Evolutionary conservation across 1,140 invertebrate species (phyloP).

Genomic region (Hylaeus anthracinus): DNA sequence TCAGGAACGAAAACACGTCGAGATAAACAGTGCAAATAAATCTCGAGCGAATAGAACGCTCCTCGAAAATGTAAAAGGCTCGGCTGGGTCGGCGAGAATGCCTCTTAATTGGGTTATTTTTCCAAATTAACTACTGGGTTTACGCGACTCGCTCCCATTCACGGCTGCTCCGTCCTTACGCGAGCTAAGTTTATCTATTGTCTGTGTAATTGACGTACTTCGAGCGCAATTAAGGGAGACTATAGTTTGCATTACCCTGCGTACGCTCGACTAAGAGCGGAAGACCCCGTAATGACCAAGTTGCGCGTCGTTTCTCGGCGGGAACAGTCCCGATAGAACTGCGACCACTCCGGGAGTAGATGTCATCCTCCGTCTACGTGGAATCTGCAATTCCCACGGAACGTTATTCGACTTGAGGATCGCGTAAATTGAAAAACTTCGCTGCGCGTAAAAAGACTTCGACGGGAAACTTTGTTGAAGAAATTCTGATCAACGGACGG

Average conservation of each 20-base stretch:
- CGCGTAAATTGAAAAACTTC: conserved; percentile 10
- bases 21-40: conserved; percentile 16
- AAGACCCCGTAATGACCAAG: conserved; percentile 35
- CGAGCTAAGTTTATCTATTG: conserved; percentile 14
- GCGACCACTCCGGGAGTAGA: neutral
- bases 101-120: conserved; percentile 17
- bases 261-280: conserved; percentile 9
- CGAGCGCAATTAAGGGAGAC: conserved; percentile 28
- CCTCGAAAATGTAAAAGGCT: neutral
- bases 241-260: conserved; percentile 21
- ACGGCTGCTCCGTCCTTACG: neutral
- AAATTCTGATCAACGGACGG: neutral
- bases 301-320: conserved; percentile 18
- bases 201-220: conserved; percentile 37
- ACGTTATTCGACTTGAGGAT: neutral
- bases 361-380: neutral
- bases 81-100: neutral
- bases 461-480: neutral
- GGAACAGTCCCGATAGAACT: neutral
- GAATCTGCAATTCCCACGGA: neutral
- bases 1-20: too few relatives aligned
- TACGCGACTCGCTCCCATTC: neutral
- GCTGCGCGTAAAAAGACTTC: neutral
- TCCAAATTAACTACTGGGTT: conserved; percentile 1
- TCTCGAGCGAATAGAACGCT: neutral